phyloP scores from a whole-genome alignment of 2,888 invertebrate genomes.

The Eupithecia insigniata region DNA sequence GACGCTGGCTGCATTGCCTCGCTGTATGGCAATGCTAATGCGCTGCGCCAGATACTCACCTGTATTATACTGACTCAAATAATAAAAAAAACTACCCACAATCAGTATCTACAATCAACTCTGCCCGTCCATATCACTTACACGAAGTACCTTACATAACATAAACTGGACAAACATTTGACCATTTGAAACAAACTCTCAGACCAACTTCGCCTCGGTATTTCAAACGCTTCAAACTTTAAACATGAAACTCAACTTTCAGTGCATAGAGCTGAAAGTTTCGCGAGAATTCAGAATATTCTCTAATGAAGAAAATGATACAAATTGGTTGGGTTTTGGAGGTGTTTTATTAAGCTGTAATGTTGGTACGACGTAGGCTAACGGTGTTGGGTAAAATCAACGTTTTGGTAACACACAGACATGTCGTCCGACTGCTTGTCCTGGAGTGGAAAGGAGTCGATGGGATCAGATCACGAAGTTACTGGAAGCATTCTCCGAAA shows the following conservation, averaged over 20 bases:
- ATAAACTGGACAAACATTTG: background rate
- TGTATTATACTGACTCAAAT: no score
- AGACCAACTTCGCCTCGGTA: background rate
- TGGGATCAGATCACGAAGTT: no score
- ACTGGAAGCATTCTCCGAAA: no score
- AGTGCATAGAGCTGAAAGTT: background rate
- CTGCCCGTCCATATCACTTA: background rate
- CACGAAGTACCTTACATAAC: background rate
- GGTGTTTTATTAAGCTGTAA: background rate
- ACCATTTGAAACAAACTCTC: background rate
- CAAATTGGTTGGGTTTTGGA: background rate
- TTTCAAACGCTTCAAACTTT: background rate
- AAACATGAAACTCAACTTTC: background rate
- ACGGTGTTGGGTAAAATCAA: background rate
- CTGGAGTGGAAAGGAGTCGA: no score
- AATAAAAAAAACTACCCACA: no score
- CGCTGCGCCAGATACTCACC: no score
- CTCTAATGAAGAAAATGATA: conserved; percentile 4
- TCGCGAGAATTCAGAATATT: conserved; percentile 1
- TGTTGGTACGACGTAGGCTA: background rate
- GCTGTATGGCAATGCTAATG: no score
- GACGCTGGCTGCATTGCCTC: no score
- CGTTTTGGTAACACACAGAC: no score
- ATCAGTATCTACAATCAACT: no score
- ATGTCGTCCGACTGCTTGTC: no score